These are phyloP conservation scores for Montipora cactus DNA, from an alignment of 64 coral and sea anemone species.

Conservation along the genomic window DNA sequence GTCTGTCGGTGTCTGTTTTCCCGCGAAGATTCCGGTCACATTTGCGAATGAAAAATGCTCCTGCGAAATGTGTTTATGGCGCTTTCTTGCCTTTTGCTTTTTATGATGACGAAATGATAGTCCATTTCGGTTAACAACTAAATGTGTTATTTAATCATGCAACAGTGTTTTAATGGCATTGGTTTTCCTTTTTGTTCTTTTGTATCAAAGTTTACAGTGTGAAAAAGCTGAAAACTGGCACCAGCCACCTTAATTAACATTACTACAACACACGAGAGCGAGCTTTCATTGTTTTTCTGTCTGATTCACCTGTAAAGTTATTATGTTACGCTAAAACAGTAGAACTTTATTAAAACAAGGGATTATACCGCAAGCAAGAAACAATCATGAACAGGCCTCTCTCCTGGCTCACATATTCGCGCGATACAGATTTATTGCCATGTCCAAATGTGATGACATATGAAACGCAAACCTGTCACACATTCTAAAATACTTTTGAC, in stretches of 20 bases:
- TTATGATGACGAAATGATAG: conserved; percentile 8
- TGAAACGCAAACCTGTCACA: conserved; percentile 2
- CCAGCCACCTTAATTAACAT: background rate
- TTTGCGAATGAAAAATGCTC: background rate
- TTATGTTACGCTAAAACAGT: background rate
- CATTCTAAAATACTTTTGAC: conserved; percentile 8
- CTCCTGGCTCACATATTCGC: background rate
- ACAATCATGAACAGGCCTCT: conserved; percentile 2
- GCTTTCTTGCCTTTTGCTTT: conserved; percentile 2
- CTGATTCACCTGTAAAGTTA: conserved; percentile 3
- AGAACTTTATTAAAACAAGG: conserved; percentile 3
- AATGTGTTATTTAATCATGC: background rate
- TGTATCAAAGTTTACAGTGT: background rate
- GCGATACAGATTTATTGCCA: conserved; percentile 7
- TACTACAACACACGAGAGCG: background rate
- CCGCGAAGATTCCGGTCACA: background rate
- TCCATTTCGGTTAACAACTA: conserved; percentile 7
- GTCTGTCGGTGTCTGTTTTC: background rate
- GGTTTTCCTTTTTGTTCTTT: conserved; percentile 3
- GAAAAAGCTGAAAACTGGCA: conserved; percentile 7
- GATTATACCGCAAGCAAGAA: conserved; percentile 1
- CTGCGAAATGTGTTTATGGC: background rate
- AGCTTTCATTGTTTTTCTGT: conserved; percentile 2
- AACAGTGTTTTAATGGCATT: background rate
- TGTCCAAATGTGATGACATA: background rate